These are phyloP conservation scores for Sylvicapra grimmia DNA, from an alignment of 2,113 vertebrate genomes.

Conservation along the genomic window DNA sequence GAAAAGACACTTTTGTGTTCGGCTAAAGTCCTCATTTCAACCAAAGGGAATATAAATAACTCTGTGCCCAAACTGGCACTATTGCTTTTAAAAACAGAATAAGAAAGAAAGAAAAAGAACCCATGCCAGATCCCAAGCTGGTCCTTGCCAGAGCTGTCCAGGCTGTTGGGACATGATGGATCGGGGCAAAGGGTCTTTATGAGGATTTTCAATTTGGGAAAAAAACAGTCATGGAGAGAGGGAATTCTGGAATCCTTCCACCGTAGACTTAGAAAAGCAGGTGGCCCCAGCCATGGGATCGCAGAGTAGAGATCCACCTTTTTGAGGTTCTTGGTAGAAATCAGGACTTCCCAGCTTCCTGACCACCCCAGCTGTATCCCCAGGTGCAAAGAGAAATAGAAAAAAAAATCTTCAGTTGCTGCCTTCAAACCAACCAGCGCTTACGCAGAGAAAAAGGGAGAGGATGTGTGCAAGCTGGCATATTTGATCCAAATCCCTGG, in stretches of 20 bases:
- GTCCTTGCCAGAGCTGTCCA: accelerated
- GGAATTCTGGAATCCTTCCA: background rate
- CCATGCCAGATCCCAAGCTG: background rate
- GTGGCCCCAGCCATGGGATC: accelerated
- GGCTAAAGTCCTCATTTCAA: background rate
- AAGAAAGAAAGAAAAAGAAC: background rate
- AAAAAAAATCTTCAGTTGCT: background rate
- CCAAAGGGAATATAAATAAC: constrained; percentile 29
- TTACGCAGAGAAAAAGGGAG: background rate
- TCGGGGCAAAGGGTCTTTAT: background rate
- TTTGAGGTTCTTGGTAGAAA: background rate
- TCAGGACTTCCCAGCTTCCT: background rate
- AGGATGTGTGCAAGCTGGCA: background rate
- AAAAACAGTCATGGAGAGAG: accelerated
- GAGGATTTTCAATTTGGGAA: background rate
- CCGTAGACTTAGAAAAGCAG: background rate
- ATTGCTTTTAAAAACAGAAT: background rate
- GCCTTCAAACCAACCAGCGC: constrained; percentile 1
- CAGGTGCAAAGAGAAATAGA: background rate
- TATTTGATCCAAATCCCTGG: constrained; percentile 3
- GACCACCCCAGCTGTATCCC: background rate
- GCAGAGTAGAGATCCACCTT: accelerated
- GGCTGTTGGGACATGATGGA: accelerated
- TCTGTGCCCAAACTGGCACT: background rate
- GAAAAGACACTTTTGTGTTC: background rate